Conservation (phyloP, 2,888 invertebrate genomes). For the Xestia c-nigrum region DNA sequence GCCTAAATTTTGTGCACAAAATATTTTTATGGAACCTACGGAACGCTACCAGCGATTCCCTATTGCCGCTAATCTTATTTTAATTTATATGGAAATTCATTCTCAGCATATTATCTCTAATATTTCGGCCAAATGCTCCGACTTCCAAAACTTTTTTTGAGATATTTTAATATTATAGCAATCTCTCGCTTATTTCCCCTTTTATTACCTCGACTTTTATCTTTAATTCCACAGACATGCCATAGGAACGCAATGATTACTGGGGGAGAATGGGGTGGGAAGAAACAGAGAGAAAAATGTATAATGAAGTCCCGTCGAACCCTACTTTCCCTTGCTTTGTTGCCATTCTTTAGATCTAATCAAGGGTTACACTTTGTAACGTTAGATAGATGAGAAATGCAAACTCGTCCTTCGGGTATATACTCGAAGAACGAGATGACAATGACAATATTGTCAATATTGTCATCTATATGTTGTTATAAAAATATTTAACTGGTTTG, state of each 20-base stretch:
- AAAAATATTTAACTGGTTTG: background rate
- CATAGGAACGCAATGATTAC: slow-evolving; percentile 80
- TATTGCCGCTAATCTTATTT: slow-evolving; percentile 79
- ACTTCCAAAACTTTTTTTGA: slow-evolving; percentile 74
- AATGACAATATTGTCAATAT: too few relatives aligned
- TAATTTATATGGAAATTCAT: slow-evolving; percentile 82
- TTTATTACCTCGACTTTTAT: slow-evolving; percentile 81
- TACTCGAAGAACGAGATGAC: too few relatives aligned
- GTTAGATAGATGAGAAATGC: slow-evolving; percentile 65
- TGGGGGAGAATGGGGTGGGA: slow-evolving; percentile 74
- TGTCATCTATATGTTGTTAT: background rate
- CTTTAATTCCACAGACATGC: slow-evolving; percentile 81
- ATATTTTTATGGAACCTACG: slow-evolving; percentile 65
- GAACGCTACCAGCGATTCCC: slow-evolving; percentile 67
- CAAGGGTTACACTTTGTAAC: slow-evolving; percentile 74
- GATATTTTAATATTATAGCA: slow-evolving; percentile 80
- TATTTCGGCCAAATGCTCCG: slow-evolving; percentile 73
- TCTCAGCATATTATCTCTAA: slow-evolving; percentile 77
- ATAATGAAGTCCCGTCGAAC: slow-evolving; percentile 81
- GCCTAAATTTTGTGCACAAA: slow-evolving; percentile 65
- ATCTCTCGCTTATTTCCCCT: slow-evolving; percentile 78
- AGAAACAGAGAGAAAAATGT: slow-evolving; percentile 78
- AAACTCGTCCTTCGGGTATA: slow-evolving; percentile 4
- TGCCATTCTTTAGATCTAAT: slow-evolving; percentile 81
- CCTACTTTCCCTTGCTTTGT: slow-evolving; percentile 76